Evolutionary conservation across 2,113 vertebrate genomes (phyloP).

Genomic region (Charina bottae): DNA sequence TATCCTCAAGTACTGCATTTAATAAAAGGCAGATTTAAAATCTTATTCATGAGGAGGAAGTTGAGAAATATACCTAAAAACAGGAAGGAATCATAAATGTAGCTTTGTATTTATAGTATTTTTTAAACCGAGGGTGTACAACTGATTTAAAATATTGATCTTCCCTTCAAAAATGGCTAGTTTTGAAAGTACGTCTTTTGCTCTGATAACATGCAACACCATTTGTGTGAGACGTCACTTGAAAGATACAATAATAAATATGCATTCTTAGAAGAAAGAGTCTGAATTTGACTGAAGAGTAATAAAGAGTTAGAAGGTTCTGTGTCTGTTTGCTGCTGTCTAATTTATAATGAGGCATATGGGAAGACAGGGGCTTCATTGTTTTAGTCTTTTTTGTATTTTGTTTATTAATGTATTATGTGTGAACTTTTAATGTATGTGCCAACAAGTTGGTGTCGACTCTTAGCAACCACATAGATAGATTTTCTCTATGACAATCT

Average conservation of each 20-base stretch:
- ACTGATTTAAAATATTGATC: conserved; percentile 44
- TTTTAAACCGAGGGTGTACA: conserved; percentile 52
- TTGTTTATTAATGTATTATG: background rate
- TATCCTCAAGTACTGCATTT: conserved; percentile 67
- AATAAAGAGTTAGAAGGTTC: background rate
- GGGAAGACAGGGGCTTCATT: background rate
- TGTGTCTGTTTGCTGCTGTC: background rate
- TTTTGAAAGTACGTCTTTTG: conserved; percentile 44
- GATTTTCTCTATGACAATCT: background rate
- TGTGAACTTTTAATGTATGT: background rate
- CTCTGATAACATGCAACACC: conserved; percentile 45
- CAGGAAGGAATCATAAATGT: conserved; percentile 68
- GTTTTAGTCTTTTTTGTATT: background rate
- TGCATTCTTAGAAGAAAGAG: conserved; percentile 35
- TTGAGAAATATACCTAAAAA: conserved; percentile 60
- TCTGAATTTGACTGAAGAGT: conserved; percentile 38
- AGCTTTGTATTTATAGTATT: conserved; percentile 26
- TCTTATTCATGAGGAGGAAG: conserved; percentile 64
- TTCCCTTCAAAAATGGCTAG: conserved; percentile 31
- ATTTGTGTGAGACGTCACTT: conserved; percentile 43
- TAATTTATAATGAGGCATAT: background rate
- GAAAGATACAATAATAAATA: conserved; percentile 38
- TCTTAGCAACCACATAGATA: background rate
- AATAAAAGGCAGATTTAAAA: conserved; percentile 65
- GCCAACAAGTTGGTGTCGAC: background rate